These are phyloP conservation scores for Halocynthia aurantium DNA, from an alignment of 23 tunicate species.

Conservation along the genomic window DNA sequence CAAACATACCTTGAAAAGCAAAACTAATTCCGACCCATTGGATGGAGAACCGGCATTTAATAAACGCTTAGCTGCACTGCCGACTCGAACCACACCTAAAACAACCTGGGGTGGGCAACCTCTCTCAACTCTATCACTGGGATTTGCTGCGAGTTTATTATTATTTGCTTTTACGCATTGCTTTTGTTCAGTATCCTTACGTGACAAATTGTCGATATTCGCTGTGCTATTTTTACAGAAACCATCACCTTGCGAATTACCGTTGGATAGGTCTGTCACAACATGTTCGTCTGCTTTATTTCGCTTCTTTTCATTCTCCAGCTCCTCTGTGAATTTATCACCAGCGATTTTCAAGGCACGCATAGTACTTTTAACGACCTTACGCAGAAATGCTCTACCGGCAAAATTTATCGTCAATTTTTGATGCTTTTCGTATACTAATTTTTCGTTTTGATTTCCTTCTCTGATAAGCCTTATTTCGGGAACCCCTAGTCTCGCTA, in stretches of 20 bases:
- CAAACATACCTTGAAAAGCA: slow-evolving; percentile 16
- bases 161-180: neutral
- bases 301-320: neutral
- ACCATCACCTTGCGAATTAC: neutral
- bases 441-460: slow-evolving; percentile 9
- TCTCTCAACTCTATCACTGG: neutral
- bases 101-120: slow-evolving; percentile 7
- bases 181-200: neutral
- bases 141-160: neutral
- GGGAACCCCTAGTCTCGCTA: neutral
- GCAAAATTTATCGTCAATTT: neutral
- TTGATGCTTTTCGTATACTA: slow-evolving; percentile 4
- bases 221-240: neutral
- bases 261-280: neutral
- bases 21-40: slow-evolving; percentile 9
- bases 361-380: neutral
- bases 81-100: slow-evolving; percentile 13
- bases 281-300: neutral
- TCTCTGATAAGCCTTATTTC: neutral
- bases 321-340: neutral
- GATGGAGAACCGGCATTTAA: neutral
- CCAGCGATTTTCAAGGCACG: slow-evolving; percentile 8
- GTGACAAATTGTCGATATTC: too few species aligned
- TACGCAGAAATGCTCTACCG: neutral
- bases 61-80: slow-evolving; percentile 1